phyloP scores from a whole-genome alignment of 2,888 invertebrate genomes.

The Campoplex nolae region DNA sequence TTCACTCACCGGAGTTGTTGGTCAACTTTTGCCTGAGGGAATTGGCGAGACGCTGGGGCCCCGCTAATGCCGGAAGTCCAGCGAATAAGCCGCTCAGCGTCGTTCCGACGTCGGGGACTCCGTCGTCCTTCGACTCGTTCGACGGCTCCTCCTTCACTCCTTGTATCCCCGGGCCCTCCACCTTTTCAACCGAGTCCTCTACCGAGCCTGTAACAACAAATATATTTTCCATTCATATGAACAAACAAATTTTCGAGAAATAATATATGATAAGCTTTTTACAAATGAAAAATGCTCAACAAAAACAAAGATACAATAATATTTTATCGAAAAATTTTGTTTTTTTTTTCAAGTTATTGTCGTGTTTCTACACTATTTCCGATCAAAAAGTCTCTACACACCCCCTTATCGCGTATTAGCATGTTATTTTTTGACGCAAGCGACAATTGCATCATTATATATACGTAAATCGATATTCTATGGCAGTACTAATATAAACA shows the following conservation, averaged over 20 bases:
- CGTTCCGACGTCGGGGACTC: slow-evolving; percentile 79
- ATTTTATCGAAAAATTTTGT: not conserved
- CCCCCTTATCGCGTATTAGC: slow-evolving; percentile 19
- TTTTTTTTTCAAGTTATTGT: not conserved
- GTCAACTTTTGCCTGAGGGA: slow-evolving; percentile 83
- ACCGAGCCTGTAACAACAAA: slow-evolving; percentile 78
- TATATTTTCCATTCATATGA: slow-evolving; percentile 18
- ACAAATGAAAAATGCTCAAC: not conserved
- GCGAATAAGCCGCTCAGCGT: slow-evolving; percentile 82
- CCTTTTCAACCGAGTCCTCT: slow-evolving; percentile 83
- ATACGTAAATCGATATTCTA: slow-evolving; percentile 5
- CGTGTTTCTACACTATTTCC: not conserved
- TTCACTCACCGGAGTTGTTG: slow-evolving; percentile 82
- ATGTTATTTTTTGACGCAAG: too few relatives aligned
- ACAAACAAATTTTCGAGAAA: not conserved
- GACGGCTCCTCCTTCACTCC: slow-evolving; percentile 83
- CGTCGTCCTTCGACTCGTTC: slow-evolving; percentile 81
- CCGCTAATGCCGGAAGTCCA: slow-evolving; percentile 83
- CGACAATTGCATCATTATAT: too few relatives aligned
- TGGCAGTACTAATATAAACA: slow-evolving; percentile 28
- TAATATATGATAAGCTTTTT: not conserved
- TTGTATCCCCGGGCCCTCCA: slow-evolving; percentile 84
- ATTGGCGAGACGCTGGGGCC: slow-evolving; percentile 83
- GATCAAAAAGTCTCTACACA: slow-evolving; percentile 49
- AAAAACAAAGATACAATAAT: not conserved